Percentiles rank a stretch among this genome's conserved stretches.
These are phyloP conservation scores for Alexandromys fortis DNA, from an alignment of 2,113 vertebrate species.

Conservation along the genomic window DNA sequence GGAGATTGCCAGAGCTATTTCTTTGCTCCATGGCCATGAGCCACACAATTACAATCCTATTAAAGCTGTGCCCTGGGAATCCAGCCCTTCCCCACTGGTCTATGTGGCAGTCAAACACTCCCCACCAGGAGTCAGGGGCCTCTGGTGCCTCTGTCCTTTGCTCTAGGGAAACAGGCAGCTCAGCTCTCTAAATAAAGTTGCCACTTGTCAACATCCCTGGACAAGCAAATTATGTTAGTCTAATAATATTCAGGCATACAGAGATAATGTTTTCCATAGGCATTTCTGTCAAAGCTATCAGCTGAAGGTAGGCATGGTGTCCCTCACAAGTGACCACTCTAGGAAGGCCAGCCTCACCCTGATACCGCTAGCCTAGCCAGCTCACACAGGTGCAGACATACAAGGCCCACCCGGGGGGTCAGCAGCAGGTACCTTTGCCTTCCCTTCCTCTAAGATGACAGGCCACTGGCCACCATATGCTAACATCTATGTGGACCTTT, in stretches of 20 bases:
- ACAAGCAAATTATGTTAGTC: slow-evolving; percentile 39
- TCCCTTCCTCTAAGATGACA: not conserved
- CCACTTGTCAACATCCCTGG: not conserved
- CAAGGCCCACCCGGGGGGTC: not conserved
- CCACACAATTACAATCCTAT: not conserved
- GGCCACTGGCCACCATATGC: not conserved
- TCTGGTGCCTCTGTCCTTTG: not conserved
- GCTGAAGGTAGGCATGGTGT: not conserved
- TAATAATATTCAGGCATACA: not conserved
- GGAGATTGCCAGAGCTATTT: slow-evolving; percentile 51
- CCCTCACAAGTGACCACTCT: not conserved
- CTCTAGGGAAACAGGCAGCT: not conserved
- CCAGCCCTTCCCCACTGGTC: not conserved
- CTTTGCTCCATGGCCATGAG: not conserved
- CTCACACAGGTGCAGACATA: not conserved
- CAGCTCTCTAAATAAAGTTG: not conserved
- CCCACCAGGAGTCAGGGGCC: not conserved
- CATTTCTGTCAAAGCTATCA: not conserved
- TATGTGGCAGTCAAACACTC: not conserved
- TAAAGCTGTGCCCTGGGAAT: slow-evolving; percentile 12
- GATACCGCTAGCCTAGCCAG: rapidly evolving
- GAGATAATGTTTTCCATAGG: slow-evolving; percentile 14
- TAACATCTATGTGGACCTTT: not conserved
- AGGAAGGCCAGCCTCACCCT: not conserved
- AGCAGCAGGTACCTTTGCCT: not conserved